phyloP scores from a whole-genome alignment of 2,113 vertebrate species.

The Mellivora capensis region DNA sequence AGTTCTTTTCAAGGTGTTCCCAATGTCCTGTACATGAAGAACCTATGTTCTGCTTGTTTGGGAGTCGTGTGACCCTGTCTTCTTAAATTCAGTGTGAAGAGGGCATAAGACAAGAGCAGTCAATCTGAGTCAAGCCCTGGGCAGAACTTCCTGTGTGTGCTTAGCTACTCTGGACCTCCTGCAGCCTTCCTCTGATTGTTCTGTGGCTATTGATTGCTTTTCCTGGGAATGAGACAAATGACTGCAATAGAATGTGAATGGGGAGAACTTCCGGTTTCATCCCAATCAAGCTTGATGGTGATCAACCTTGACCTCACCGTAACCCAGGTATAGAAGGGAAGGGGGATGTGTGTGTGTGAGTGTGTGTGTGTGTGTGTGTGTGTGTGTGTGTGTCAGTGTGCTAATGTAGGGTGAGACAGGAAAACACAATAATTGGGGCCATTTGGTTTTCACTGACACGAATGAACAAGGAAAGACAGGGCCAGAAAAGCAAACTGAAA shows the following conservation, averaged over 20 bases:
- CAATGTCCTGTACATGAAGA: not conserved
- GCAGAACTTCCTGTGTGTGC: not conserved
- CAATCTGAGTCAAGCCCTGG: not conserved
- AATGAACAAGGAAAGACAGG: not conserved
- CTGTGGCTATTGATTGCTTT: constrained; percentile 54
- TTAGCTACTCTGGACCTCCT: constrained; percentile 12
- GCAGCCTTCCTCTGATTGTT: constrained; percentile 54
- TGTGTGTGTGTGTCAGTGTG: not conserved
- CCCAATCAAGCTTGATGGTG: not conserved
- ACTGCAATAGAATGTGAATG: constrained; percentile 49
- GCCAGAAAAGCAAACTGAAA: not conserved
- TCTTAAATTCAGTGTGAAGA: not conserved
- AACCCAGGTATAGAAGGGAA: not conserved
- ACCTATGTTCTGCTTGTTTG: not conserved
- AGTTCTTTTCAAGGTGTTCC: not conserved
- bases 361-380: not conserved
- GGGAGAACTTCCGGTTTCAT: constrained; percentile 26
- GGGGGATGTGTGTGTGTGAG: not conserved
- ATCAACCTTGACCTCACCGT: constrained; percentile 42
- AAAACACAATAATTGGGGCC: not conserved
- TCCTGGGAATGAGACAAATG: constrained; percentile 46
- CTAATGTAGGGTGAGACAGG: not conserved
- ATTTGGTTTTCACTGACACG: not conserved
- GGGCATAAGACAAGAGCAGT: not conserved
- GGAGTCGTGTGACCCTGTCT: not conserved